Conservation (phyloP, 2,888 invertebrate genomes). For the Drosophila infuscata region DNA sequence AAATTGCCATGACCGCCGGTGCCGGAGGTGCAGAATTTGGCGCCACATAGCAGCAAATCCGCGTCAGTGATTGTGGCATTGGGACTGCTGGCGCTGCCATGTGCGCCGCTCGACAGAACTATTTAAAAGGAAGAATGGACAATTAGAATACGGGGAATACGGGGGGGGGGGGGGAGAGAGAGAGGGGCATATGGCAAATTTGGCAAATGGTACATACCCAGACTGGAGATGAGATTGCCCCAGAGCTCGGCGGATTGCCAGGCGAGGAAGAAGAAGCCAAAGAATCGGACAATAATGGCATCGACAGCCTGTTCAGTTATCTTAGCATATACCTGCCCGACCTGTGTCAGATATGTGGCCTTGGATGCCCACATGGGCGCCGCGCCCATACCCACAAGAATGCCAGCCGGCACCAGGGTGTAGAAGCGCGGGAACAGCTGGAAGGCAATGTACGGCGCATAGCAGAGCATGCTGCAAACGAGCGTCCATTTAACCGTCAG, state of each 20-base stretch:
- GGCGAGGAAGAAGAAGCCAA: conserved; percentile 99
- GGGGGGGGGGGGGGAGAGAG: no score
- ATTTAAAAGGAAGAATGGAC: conserved; percentile 59
- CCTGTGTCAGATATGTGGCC: conserved; percentile 98
- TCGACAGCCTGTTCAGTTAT: conserved; percentile 94
- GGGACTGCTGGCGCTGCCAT: conserved; percentile 86
- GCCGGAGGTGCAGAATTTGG: conserved; percentile 92
- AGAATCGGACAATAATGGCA: conserved; percentile 97
- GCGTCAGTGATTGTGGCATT: conserved; percentile 85
- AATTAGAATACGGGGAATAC: background rate
- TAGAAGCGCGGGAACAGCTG: conserved; percentile 97
- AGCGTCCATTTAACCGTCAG: conserved; percentile 98
- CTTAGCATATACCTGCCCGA: conserved; percentile 95
- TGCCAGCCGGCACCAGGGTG: conserved; percentile 96
- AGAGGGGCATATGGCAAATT: background rate
- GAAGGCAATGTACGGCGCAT: conserved; percentile 96
- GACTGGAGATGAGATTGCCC: conserved; percentile 98
- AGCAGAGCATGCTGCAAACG: conserved; percentile 95
- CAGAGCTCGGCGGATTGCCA: conserved; percentile 98
- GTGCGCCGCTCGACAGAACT: conserved; percentile 91
- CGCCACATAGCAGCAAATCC: conserved; percentile 89
- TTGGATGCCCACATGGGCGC: conserved; percentile 99
- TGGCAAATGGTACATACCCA: conserved; percentile 83
- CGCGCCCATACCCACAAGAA: conserved; percentile 97
- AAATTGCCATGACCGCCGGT: conserved; percentile 90